A percentile compares a stretch with the other conserved stretches of the same genome.
Conservation (phyloP, 2,797 vertebrate species). For the Psittacula echo region DNA sequence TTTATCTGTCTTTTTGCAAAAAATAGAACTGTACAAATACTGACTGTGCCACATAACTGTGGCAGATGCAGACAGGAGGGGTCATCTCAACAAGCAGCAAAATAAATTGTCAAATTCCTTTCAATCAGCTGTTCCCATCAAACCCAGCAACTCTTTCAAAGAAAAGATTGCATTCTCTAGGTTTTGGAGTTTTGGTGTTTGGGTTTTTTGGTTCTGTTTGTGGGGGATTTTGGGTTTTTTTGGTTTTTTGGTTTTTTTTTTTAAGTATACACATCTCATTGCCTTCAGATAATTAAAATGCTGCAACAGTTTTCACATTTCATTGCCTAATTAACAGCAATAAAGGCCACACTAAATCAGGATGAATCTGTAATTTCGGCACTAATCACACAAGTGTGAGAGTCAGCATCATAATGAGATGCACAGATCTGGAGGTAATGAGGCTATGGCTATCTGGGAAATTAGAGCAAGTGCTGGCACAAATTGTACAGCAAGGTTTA, state of each 20-base stretch:
- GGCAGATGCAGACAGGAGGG: background rate
- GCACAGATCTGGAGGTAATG: constrained; percentile 75
- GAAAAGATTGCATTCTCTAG: background rate
- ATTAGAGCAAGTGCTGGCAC: constrained; percentile 60
- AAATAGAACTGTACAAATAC: background rate
- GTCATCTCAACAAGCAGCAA: background rate
- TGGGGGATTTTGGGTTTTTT: background rate
- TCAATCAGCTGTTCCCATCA: constrained; percentile 4
- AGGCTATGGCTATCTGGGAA: constrained; percentile 62
- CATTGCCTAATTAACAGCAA: constrained; percentile 77
- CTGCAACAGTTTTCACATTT: constrained; percentile 71
- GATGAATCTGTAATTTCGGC: constrained; percentile 71
- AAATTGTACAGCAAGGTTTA: constrained; percentile 64
- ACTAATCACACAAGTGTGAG: constrained; percentile 65
- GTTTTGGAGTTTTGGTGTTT: background rate
- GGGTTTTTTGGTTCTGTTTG: background rate
- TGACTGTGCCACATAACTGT: background rate
- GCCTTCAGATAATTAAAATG: constrained; percentile 73
- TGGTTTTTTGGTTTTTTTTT: background rate
- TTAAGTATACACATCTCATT: constrained; percentile 44
- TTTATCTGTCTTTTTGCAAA: background rate
- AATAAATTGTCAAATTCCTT: background rate
- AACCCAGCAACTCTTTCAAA: background rate
- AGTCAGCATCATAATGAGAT: constrained; percentile 72
- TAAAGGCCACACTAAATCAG: constrained; percentile 74